Conservation (phyloP, 2,888 invertebrate genomes). For the Eupithecia tripunctaria region DNA sequence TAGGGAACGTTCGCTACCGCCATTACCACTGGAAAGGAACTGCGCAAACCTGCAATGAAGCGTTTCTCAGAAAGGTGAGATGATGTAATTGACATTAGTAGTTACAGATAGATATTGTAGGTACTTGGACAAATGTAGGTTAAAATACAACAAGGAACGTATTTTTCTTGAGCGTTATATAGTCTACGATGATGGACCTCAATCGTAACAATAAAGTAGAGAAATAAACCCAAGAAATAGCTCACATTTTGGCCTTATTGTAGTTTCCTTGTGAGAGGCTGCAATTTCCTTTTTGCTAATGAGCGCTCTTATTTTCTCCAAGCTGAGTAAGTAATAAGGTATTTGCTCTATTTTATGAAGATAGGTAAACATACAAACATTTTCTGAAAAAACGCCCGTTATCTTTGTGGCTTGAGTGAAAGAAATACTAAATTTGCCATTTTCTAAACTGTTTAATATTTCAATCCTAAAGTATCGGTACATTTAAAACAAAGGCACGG, state of each 20-base stretch:
- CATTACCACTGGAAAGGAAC: slow-evolving; percentile 94
- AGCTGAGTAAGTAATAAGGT: slow-evolving; percentile 7
- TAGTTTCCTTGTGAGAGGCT: slow-evolving; percentile 73
- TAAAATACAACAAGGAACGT: slow-evolving; percentile 22
- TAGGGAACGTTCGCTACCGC: slow-evolving; percentile 88
- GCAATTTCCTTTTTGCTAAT: slow-evolving; percentile 83
- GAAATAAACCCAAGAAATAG: slow-evolving; percentile 62
- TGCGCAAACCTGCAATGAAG: slow-evolving; percentile 94
- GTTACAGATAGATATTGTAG: not conserved
- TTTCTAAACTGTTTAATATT: not conserved
- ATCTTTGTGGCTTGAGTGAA: not conserved
- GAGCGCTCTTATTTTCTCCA: slow-evolving; percentile 75
- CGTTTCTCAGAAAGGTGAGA: slow-evolving; percentile 93
- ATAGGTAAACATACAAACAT: slow-evolving; percentile 33
- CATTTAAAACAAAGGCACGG: not conserved
- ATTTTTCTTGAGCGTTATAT: slow-evolving; percentile 37
- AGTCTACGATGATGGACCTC: slow-evolving; percentile 30
- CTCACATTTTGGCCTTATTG: slow-evolving; percentile 80
- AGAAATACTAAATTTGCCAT: not conserved
- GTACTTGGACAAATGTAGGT: slow-evolving; percentile 6
- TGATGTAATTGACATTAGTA: not conserved
- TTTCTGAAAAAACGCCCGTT: not conserved
- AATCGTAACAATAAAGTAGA: slow-evolving; percentile 46
- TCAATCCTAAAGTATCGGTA: not conserved
- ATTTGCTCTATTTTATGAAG: slow-evolving; percentile 24